These are phyloP conservation scores for Pyrochroa serraticornis DNA, from an alignment of 2,888 invertebrate species.

Conservation along the genomic window DNA sequence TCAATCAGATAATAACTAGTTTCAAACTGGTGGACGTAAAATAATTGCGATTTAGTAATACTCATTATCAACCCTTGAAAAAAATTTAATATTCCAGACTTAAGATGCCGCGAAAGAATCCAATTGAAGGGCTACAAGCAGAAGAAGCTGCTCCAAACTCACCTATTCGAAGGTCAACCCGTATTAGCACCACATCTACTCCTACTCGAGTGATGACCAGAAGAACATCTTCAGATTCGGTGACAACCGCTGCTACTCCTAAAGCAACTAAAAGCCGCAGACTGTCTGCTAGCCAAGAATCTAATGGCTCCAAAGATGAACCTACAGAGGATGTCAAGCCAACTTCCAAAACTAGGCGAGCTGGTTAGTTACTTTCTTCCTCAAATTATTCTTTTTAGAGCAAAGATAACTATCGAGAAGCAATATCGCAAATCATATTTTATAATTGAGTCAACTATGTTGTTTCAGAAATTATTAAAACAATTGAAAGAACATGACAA, in stretches of 20 bases:
- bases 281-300: conserved; percentile 8
- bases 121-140: conserved; percentile 32
- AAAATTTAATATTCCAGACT: background rate
- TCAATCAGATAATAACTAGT: no score
- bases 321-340: background rate
- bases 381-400: no score
- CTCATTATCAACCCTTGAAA: no score
- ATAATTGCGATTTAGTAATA: no score
- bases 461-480: no score
- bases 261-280: conserved; percentile 27
- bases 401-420: no score
- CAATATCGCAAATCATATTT: no score
- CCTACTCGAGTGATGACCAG: conserved; percentile 15
- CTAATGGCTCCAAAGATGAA: conserved; percentile 2
- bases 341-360: conserved; percentile 2
- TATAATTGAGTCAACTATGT: no score
- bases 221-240: conserved; percentile 8
- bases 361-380: no score
- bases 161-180: conserved; percentile 38
- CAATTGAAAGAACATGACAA: no score
- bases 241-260: conserved; percentile 11
- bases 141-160: conserved; percentile 32
- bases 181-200: conserved; percentile 24
- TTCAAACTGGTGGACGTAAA: no score
- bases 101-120: conserved; percentile 34